A percentile compares a stretch with the other conserved stretches of the same genome.
phyloP scores from a whole-genome alignment of 2,888 invertebrate species.

The Acleris holmiana region DNA sequence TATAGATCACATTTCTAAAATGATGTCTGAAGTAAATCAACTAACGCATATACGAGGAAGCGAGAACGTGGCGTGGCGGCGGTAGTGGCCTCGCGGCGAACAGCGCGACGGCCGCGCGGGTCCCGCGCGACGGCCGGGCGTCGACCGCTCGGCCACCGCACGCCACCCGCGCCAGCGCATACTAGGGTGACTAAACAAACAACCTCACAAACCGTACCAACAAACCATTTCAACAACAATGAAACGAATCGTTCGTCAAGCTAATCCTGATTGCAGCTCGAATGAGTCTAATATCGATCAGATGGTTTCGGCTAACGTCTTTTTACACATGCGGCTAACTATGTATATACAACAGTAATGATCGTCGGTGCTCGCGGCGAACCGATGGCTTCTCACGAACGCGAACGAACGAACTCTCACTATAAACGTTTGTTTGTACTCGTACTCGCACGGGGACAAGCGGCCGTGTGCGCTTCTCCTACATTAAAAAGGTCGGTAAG shows the following conservation, averaged over 20 bases:
- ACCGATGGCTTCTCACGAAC: conserved; percentile 84
- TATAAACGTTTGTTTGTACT: conserved; percentile 74
- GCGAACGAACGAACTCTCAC: conserved; percentile 73
- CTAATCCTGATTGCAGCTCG: conserved; percentile 78
- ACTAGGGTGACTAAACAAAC: conserved; percentile 70
- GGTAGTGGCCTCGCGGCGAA: conserved; percentile 31
- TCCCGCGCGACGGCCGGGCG: conserved; percentile 39
- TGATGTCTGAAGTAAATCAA: conserved; percentile 76
- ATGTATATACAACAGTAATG: conserved; percentile 79
- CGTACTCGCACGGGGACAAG: conserved; percentile 78
- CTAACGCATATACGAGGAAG: conserved; percentile 78
- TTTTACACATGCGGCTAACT: conserved; percentile 82
- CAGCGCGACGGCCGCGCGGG: conserved; percentile 35
- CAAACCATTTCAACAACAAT: conserved; percentile 76
- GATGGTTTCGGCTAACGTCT: conserved; percentile 73
- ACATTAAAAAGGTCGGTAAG: conserved; percentile 81
- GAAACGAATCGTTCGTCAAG: conserved; percentile 75
- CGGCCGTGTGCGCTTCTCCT: conserved; percentile 82
- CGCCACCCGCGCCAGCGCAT: conserved; percentile 41
- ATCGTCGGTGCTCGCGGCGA: conserved; percentile 80
- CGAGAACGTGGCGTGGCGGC: conserved; percentile 65
- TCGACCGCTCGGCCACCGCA: conserved; percentile 34
- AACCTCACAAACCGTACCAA: conserved; percentile 68
- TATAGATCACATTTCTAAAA: conserved; percentile 81
- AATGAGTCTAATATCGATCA: conserved; percentile 82